Conservation (phyloP, 2,113 vertebrate genomes). For the Hippocampus abdominalis region DNA sequence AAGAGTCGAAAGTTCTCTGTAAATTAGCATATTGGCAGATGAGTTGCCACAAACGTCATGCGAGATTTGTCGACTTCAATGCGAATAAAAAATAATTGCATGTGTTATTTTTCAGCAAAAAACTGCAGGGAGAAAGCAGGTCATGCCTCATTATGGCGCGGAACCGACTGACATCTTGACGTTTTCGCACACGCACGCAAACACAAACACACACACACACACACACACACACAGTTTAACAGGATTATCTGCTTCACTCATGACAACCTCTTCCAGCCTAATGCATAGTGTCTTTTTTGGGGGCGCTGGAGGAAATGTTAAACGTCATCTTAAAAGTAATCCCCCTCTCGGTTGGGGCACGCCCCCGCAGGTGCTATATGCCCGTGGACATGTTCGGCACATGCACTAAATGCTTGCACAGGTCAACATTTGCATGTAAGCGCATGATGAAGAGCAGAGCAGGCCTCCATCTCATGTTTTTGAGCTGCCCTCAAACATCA, state of each 20-base stretch:
- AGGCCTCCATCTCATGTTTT: conserved; percentile 42
- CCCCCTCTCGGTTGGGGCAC: not conserved
- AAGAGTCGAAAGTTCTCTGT: no score
- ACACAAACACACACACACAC: not conserved
- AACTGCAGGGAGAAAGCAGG: conserved; percentile 40
- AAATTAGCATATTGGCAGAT: no score
- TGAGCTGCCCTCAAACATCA: conserved; percentile 60
- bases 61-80: not conserved
- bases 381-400: conserved; percentile 17
- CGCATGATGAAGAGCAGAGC: conserved; percentile 32
- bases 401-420: conserved; percentile 16
- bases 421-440: conserved; percentile 16
- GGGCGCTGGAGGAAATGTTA: conserved; percentile 4
- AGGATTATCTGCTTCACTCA: conserved; percentile 49
- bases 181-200: not conserved
- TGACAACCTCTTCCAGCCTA: conserved; percentile 36
- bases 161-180: conserved; percentile 46
- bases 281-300: not conserved
- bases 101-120: conserved; percentile 33
- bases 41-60: no score
- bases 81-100: conserved; percentile 39
- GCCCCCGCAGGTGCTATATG: conserved; percentile 6
- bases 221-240: conserved; percentile 28
- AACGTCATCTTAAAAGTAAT: conserved; percentile 24
- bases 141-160: conserved; percentile 32